phyloP scores from a whole-genome alignment of 2,888 invertebrate genomes.

The Aleiodes leptofemur region DNA sequence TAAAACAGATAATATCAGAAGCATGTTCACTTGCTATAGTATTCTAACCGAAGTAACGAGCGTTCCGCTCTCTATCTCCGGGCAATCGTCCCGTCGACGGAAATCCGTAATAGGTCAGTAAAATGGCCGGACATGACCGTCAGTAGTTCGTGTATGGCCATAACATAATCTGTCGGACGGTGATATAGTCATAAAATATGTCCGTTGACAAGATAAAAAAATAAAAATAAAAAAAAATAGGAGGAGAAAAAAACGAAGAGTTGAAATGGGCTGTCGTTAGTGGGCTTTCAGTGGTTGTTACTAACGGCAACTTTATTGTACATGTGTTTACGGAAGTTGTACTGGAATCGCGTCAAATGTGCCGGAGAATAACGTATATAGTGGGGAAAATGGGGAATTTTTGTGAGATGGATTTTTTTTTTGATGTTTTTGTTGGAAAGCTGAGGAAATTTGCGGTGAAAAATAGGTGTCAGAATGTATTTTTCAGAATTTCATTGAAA shows the following conservation, averaged over 20 bases:
- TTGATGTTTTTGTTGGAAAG: too few relatives aligned
- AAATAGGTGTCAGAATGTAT: too few relatives aligned
- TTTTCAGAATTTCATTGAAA: too few relatives aligned
- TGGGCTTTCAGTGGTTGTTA: neutral
- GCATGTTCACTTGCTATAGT: conserved; percentile 4
- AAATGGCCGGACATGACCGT: conserved; percentile 58
- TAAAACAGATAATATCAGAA: conserved; percentile 21
- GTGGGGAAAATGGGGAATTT: too few relatives aligned
- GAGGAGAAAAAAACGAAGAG: neutral
- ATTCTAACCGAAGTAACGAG: conserved; percentile 10
- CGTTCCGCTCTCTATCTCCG: conserved; percentile 51
- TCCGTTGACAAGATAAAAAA: conserved; percentile 12
- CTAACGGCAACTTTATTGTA: too few relatives aligned
- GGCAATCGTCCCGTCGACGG: conserved; percentile 60
- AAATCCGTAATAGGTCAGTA: conserved; percentile 64
- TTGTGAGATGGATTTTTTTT: too few relatives aligned
- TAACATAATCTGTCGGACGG: conserved; percentile 21
- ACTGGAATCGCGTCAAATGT: too few relatives aligned
- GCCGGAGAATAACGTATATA: too few relatives aligned
- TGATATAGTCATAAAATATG: conserved; percentile 48
- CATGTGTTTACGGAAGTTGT: too few relatives aligned
- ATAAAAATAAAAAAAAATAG: neutral
- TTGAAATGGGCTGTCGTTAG: conserved; percentile 4
- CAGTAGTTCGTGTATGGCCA: conserved; percentile 50
- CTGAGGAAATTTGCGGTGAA: too few relatives aligned